Evolutionary conservation across 1,140 invertebrate genomes (phyloP), one percentile per base, ranked within the genome.

Genomic region (Wasmannia auropunctata): DNA sequence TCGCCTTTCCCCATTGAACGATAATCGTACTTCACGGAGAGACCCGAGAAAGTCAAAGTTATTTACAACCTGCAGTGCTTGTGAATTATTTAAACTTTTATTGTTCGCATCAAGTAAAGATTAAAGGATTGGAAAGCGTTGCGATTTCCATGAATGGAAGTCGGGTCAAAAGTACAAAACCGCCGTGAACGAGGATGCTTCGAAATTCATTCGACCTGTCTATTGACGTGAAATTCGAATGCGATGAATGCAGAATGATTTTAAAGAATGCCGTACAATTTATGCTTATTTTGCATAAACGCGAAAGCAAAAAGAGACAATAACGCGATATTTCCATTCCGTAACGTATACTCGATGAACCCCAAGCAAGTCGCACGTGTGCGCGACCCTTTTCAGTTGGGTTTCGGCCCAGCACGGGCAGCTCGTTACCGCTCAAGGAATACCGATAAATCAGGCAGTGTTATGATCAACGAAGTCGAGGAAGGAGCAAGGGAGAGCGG

Each of bases 401-500:
- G 31, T 51, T n/a, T 28, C 40, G 19, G 46, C 63, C 37, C 49
- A 49, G 43, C 43, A n/a, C 37, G n/a, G 65, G 34, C 54, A 31
- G 69, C 77, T 88, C 74, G 87, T 88, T 88, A 79, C 65, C n/a
- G 56, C 25, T 94, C 91, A 92, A 93, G 90, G 91, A 95, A 94
- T 94, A 91, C 92, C 93, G 93, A 95, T 94, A 95, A 94, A 95
- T 95, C 94, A 95, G 91, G 77, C 87, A 86, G 87, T 90, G 87
- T 93, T 91, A 92, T 87, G 88, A 86, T 60, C 54, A 58, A 31
- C 28, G 19, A 31, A 46, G 43, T 58, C 34, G 77, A 86, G 37
- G 40, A 87, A 86, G 58, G 60, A 75, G 72, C 40, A 81, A 81
- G 80, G 77, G 58, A 88, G 90, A 91, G n/a, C 31, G 65, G 75